A percentile compares a stretch with the other conserved stretches of the same genome.
Conservation (phyloP, 2,113 vertebrate species). For the Pygoscelis adeliae region DNA sequence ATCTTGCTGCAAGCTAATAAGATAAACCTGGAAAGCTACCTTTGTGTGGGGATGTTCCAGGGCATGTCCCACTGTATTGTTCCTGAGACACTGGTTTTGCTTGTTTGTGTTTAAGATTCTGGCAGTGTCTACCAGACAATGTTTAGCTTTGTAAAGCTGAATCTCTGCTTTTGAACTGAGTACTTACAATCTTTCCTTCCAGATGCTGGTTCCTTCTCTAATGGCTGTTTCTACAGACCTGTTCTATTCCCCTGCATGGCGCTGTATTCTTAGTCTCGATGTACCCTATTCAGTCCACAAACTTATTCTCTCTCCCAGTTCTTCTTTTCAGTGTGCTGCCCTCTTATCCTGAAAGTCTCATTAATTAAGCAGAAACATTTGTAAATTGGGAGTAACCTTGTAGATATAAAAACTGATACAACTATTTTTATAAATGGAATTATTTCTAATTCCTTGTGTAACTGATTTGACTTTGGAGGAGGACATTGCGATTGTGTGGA, state of each 20-base stretch:
- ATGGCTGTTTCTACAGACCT: not conserved
- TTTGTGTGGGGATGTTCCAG: not conserved
- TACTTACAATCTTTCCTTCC: not conserved
- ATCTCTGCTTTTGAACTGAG: not conserved
- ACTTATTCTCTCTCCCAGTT: not conserved
- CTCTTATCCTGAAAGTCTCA: not conserved
- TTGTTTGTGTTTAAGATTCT: not conserved
- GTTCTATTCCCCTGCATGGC: not conserved
- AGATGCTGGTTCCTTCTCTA: not conserved
- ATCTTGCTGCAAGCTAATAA: not conserved
- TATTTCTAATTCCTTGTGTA: not conserved
- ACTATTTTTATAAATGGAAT: not conserved
- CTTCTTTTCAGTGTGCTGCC: not conserved
- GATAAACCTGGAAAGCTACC: not conserved
- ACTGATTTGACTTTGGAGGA: not conserved
- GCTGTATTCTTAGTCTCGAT: rapidly evolving
- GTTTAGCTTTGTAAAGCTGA: not conserved
- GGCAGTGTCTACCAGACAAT: not conserved
- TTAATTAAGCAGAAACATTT: not conserved
- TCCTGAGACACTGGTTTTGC: not conserved
- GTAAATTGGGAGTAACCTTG: not conserved
- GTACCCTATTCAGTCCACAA: not conserved
- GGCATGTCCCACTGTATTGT: not conserved
- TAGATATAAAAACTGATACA: rapidly evolving
- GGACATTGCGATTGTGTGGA: rapidly evolving